Base-by-base conservation (phyloP, 2,797 vertebrate genomes). In the Sitta carolinensis region DNA sequence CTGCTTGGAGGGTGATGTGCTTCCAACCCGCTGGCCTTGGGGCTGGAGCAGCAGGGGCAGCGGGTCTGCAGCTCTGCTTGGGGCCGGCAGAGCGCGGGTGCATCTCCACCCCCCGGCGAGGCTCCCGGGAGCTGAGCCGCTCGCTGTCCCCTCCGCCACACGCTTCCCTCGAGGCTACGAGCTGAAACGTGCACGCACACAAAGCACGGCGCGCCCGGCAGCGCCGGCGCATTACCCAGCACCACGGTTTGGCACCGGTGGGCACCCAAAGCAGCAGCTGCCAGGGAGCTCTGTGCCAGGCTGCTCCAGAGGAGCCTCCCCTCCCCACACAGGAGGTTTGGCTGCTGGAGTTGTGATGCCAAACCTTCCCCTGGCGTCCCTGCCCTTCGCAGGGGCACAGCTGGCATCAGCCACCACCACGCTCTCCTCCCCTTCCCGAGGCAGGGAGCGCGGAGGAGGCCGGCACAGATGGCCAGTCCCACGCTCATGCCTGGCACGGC, bases 401-500 rank as follows among this genome's bases (percentile, higher is more conserved):
- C 58, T 66, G 66, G 42, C 40, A 62, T 27, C 62, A 63, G 76
- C 61, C 72, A 38, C 21, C 50, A 10, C 23, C 0, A 0, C 0
- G 12, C 62, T 78, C 22, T 10, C 26, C 45, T 69, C 73, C 26
- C 5, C 5, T 54, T 66, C 74, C 67, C 59, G 30, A 66, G 54
- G 14, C 1, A 2, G 21, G 23, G 73, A 85, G 34, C 2, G 0
- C 2, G 0, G 61, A 64, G 42, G 34, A 30, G 29, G 74, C 10
- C 2, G 55, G 68, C 26, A 14, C 0, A 17, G 82, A 67, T 17
- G 55, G 57, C 40, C 5, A 4, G 67, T 32, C 30, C 76, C 80
- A 30, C 0, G 1, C 36, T 48, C 10, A 0, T 0, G 26, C 57
- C 51, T 22, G 50, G 59, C 87, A 57, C 13, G 0, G 50, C 72